Evolutionary conservation across 2,113 vertebrate species (phyloP).

Genomic region (Arvicanthis niloticus): DNA sequence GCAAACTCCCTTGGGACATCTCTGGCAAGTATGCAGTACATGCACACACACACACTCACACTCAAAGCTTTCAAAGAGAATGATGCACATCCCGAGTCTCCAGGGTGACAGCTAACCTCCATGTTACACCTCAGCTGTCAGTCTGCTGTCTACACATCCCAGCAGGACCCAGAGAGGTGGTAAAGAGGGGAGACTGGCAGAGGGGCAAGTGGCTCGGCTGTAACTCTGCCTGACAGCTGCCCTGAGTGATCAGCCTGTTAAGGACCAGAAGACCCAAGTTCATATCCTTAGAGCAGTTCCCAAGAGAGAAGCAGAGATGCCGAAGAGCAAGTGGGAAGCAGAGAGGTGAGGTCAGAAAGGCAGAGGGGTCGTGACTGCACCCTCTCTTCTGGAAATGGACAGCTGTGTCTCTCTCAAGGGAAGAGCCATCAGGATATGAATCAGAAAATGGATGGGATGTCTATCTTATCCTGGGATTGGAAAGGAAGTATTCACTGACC

Average conservation of each 20-base stretch:
- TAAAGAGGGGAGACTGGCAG: neutral
- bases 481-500: neutral
- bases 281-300: neutral
- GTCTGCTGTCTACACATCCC: neutral
- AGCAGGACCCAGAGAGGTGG: neutral
- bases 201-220: neutral
- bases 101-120: neutral
- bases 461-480: neutral
- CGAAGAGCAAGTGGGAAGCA: neutral
- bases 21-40: neutral
- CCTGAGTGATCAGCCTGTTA: neutral
- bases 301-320: neutral
- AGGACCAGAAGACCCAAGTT: neutral
- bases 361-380: neutral
- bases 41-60: neutral
- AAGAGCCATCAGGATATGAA: neutral
- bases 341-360: neutral
- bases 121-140: slow-evolving; percentile 27
- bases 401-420: neutral
- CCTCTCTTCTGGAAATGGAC: slow-evolving; percentile 9
- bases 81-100: neutral
- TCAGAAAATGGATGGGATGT: neutral
- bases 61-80: neutral
- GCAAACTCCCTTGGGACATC: neutral
- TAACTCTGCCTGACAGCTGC: neutral